Evolutionary conservation across 2,888 invertebrate species (phyloP), one percentile per base, ranked within the genome.

Genomic region (Plutella xylostella): DNA sequence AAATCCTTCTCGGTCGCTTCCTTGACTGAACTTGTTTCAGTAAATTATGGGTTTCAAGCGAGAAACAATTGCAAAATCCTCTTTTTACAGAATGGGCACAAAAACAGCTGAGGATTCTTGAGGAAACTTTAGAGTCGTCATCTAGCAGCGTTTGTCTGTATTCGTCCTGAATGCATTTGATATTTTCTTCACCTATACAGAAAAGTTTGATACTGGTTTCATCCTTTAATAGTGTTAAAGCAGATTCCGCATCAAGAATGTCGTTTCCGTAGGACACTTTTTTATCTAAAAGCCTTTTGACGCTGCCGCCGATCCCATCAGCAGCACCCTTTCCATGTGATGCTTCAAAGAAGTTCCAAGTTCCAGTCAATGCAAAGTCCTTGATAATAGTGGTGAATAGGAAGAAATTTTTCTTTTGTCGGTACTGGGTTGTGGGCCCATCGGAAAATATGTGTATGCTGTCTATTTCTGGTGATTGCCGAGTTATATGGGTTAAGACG

Each of bases 401-500:
- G 28, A 4, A 28, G n/a, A 28, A 28, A 6, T 4, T 4, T 2
- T 4, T 4, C 6, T 28, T 28, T 6, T 28, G 28, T 2, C 25
- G 3, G 12, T 25, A 6, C 14, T 34, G 9, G 7, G 37, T 34
- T n/a, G 34, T 25, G 2, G 28, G 12, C 9, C n/a, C 34, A 22
- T 41, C 39, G 14, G 18, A 11, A 22, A 30, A 18, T 21, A 21
- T 25, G n/a, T 28, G 28, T 4, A 28, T 2, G 3, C 2, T 3
- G 28, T 28, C 6, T 4, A 28, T 28, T 3, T 28, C 2, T 28
- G 28, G 28, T 3, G 9, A 2, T 4, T 9, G 3, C 7, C 11
- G n/a, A 9, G 9, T 28, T 17, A 37, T 35, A 42, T 52, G 54
- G 18, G 48, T 45, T 48, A 60, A 58, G n/a, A 46, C 31, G 30